phyloP scores from a whole-genome alignment of 1,140 invertebrate species.

The Euwallacea similis region DNA sequence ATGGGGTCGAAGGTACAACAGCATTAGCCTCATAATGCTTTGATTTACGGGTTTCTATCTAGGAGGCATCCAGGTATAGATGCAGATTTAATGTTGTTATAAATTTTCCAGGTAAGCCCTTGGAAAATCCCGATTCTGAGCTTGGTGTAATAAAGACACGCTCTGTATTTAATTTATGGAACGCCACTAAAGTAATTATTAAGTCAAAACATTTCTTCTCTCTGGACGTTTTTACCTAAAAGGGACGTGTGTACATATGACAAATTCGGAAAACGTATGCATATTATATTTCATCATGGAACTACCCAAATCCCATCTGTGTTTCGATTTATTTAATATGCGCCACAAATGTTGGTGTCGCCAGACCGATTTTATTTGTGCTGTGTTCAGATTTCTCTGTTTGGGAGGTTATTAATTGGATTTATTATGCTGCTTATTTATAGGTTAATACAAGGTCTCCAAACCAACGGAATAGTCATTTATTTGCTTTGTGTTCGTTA shows the following conservation, averaged over 20 bases:
- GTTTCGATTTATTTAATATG: conserved; percentile 5
- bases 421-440: background rate
- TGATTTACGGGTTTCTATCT: background rate
- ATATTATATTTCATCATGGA: background rate
- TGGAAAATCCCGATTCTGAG: background rate
- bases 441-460: background rate
- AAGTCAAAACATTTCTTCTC: background rate
- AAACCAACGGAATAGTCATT: no score
- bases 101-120: conserved; percentile 1
- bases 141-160: background rate
- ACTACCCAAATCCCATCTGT: background rate
- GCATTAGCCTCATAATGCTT: conserved; percentile 5
- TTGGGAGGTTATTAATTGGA: background rate
- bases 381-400: background rate
- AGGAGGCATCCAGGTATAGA: conserved; percentile 3
- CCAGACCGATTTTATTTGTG: background rate
- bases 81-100: conserved; percentile 10
- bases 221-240: background rate
- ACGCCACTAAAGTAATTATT: background rate
- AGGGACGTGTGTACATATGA: background rate
- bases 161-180: background rate
- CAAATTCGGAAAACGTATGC: background rate
- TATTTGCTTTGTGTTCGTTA: no score
- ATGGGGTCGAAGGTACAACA: conserved; percentile 1
- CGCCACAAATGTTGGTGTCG: background rate